A percentile compares a stretch with the other conserved stretches of the same genome.
Conservation (phyloP, 2,888 invertebrate species). For the Oxyscelio sp. region DNA sequence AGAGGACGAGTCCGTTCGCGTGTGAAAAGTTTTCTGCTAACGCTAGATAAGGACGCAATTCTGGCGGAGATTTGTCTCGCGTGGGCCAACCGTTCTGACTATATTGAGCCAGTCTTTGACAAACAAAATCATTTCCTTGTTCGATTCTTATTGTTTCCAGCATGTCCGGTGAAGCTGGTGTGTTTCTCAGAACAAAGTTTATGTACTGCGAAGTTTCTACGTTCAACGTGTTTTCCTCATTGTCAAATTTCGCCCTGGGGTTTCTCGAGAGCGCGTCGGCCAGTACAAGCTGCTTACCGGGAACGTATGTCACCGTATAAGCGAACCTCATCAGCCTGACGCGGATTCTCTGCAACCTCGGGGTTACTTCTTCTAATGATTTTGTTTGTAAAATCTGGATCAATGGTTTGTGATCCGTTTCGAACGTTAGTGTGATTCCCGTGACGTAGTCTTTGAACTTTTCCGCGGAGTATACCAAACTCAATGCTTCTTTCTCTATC, state of each 20-base stretch:
- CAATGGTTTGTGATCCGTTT: constrained; percentile 86
- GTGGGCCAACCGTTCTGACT: constrained; percentile 50
- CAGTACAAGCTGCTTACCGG: constrained; percentile 80
- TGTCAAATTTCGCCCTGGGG: constrained; percentile 23
- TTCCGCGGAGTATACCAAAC: constrained; percentile 82
- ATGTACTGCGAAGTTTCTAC: constrained; percentile 35
- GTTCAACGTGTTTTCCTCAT: constrained; percentile 6
- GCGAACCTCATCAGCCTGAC: constrained; percentile 80
- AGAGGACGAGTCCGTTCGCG: constrained; percentile 66
- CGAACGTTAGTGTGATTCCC: constrained; percentile 79
- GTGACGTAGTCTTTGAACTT: constrained; percentile 82
- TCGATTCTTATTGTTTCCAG: constrained; percentile 62
- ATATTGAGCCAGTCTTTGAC: constrained; percentile 51
- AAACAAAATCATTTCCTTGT: constrained; percentile 55
- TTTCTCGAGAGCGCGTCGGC: constrained; percentile 80
- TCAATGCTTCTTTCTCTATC: constrained; percentile 86
- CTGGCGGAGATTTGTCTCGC: constrained; percentile 32
- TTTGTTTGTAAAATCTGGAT: constrained; percentile 82
- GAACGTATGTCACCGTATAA: constrained; percentile 78
- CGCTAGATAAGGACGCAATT: constrained; percentile 55
- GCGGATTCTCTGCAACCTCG: constrained; percentile 83
- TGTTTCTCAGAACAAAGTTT: constrained; percentile 39
- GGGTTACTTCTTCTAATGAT: constrained; percentile 81
- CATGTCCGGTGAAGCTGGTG: constrained; percentile 59
- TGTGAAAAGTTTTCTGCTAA: constrained; percentile 64